Evolutionary conservation across 2,797 vertebrate species (phyloP).

Genomic region (Alouatta caraya): DNA sequence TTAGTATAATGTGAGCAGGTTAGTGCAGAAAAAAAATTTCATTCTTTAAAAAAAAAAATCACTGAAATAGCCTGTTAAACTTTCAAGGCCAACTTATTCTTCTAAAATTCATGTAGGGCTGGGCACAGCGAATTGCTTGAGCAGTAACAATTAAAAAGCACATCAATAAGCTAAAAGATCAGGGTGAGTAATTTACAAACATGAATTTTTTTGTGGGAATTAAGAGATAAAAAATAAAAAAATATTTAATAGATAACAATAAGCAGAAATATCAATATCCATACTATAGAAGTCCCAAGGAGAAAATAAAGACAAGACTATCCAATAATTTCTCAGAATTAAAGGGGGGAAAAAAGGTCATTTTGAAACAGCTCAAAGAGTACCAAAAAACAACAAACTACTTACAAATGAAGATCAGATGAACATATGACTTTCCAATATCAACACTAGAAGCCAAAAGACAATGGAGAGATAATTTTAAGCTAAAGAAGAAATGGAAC

Average conservation of each 20-base stretch:
- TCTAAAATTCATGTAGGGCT: background rate
- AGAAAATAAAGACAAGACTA: background rate
- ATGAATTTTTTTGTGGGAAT: background rate
- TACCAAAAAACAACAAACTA: too few species aligned
- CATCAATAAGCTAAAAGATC: background rate
- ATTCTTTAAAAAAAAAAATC: slow-evolving; percentile 1
- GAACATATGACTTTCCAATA: too few species aligned
- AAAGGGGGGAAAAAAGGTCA: background rate
- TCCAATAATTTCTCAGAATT: background rate
- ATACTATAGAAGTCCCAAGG: background rate
- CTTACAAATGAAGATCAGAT: too few species aligned
- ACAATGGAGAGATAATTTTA: too few species aligned
- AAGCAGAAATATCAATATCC: background rate
- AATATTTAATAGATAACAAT: background rate
- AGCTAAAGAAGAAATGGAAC: background rate
- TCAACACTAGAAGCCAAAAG: too few species aligned
- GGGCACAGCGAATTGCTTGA: too few species aligned
- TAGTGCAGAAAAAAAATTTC: slow-evolving; percentile 4
- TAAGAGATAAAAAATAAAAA: slow-evolving; percentile 7
- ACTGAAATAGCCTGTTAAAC: slow-evolving; percentile 4
- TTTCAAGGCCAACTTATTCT: background rate
- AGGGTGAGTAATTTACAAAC: background rate
- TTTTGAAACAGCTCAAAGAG: background rate
- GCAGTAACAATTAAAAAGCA: background rate
- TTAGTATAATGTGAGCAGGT: background rate